Evolutionary conservation across 2,888 invertebrate genomes (phyloP).

Genomic region (Helicoverpa assulta): DNA sequence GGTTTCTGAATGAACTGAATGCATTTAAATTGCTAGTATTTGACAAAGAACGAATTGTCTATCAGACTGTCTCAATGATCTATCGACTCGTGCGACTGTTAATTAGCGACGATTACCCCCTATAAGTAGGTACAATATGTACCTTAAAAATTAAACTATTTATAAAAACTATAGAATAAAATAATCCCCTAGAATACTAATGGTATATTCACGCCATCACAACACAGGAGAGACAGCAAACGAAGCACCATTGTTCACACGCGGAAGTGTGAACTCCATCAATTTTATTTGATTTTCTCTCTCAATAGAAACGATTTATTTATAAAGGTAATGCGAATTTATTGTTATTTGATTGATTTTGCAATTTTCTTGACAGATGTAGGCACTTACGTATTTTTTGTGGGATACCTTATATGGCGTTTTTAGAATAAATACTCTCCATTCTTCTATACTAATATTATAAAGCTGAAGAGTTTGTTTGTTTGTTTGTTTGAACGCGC

Average conservation of each 20-base stretch:
- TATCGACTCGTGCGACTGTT: no score
- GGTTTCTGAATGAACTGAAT: no score
- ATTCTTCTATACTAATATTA: no score
- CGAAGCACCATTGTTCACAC: conserved; percentile 40
- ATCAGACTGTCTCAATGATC: no score
- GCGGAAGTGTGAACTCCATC: conserved; percentile 12
- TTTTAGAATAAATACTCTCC: no score
- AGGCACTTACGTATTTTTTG: no score
- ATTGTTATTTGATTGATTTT: conserved; percentile 3
- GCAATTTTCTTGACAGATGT: background rate
- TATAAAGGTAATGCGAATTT: background rate
- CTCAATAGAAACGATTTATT: conserved; percentile 34
- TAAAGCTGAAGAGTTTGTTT: no score
- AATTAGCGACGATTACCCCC: background rate
- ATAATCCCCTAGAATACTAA: conserved; percentile 1
- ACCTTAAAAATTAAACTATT: background rate
- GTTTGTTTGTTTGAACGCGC: no score
- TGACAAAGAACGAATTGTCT: no score
- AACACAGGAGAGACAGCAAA: conserved; percentile 30
- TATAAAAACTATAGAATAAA: background rate
- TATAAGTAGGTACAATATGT: background rate
- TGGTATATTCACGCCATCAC: conserved; percentile 36
- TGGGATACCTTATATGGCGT: no score
- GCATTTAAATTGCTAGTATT: no score
- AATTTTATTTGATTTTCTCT: conserved; percentile 45